phyloP scores from a whole-genome alignment of 2,797 vertebrate species.

The Poeciliopsis paucimaculata region DNA sequence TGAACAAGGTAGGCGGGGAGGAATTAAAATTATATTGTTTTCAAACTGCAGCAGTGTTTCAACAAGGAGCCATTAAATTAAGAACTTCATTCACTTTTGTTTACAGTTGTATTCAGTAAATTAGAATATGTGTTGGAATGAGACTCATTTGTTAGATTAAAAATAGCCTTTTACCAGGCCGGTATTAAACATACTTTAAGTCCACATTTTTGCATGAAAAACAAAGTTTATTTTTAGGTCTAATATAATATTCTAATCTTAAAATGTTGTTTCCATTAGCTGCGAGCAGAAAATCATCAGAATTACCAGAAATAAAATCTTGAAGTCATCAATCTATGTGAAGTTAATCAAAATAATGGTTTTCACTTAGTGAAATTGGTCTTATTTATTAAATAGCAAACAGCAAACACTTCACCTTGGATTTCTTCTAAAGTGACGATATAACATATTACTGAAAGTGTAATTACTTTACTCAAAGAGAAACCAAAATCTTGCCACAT shows the following conservation, averaged over 20 bases:
- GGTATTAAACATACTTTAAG: background rate
- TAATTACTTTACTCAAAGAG: background rate
- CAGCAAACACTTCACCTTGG: background rate
- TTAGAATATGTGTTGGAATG: background rate
- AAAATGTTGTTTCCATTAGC: background rate
- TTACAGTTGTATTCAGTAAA: background rate
- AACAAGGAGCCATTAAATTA: background rate
- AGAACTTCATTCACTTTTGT: background rate
- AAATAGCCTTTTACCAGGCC: background rate
- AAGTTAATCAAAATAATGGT: background rate
- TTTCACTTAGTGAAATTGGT: background rate
- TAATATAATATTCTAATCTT: background rate
- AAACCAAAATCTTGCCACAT: background rate
- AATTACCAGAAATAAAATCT: background rate
- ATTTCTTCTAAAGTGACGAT: background rate
- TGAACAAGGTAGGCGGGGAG: background rate
- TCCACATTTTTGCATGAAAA: background rate
- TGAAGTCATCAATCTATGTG: background rate
- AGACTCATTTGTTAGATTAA: background rate
- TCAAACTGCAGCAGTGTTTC: background rate
- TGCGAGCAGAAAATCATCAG: background rate
- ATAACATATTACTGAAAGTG: background rate
- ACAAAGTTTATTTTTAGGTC: background rate
- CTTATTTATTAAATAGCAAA: background rate
- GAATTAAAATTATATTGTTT: background rate